Percentiles rank a stretch among this genome's conserved stretches.
These are phyloP conservation scores for Diadophis punctatus DNA, from an alignment of 2,113 vertebrate species.

Conservation along the genomic window DNA sequence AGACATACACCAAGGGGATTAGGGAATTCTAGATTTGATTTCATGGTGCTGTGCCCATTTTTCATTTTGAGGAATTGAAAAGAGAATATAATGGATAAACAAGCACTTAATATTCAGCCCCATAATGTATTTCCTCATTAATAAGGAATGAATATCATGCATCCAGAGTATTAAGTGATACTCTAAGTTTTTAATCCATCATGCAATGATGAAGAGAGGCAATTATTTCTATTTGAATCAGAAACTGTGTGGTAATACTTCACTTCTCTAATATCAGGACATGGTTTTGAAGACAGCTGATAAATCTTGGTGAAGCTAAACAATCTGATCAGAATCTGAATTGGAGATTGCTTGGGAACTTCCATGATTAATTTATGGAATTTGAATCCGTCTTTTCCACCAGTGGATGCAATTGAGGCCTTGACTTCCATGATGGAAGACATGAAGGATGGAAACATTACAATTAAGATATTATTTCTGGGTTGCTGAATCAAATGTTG, in stretches of 20 bases:
- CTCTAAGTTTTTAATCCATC: neutral
- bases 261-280: too few species aligned
- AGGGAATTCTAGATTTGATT: neutral
- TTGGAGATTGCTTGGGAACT: neutral
- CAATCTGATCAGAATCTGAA: neutral
- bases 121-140: neutral
- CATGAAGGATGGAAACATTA: neutral
- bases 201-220: neutral
- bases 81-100: neutral
- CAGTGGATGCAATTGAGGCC: neutral
- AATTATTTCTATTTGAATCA: neutral
- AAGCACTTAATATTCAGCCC: neutral
- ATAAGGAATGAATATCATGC: neutral
- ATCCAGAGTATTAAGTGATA: neutral
- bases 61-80: conserved; percentile 6
- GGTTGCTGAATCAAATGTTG: neutral
- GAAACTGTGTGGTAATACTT: neutral
- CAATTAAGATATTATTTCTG: neutral
- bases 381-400: neutral
- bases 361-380: neutral
- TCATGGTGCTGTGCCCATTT: neutral
- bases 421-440: neutral
- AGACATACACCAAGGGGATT: neutral
- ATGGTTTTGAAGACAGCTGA: neutral
- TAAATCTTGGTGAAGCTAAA: neutral